Evolutionary conservation across 2,888 invertebrate species (phyloP), one percentile per base, ranked within the genome.

Genomic region (Diarsia brunnea): DNA sequence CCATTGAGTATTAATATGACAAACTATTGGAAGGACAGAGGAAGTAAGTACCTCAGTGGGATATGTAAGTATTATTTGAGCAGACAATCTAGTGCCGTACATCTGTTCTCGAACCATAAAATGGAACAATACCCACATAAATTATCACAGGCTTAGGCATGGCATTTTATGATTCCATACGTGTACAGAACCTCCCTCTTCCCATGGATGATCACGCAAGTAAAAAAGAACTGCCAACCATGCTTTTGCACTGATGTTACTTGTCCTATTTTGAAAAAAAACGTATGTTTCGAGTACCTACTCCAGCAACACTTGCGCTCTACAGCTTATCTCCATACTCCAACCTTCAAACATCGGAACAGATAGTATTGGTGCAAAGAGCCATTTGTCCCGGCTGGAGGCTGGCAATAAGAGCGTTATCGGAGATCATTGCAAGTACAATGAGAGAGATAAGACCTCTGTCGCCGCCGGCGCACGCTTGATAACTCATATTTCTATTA

Each of bases 401-500:
- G 92, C 91, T 86, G 85, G 88, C 91, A 92, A 92, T 94, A 92
- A 93, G 92, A 92, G 89, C 91, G 92, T 91, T 92, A 93, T 92
- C 92, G 86, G 86, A 90, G 90, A 93, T 93, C 90, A 92, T 90
- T 90, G 92, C 90, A 89, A 90, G 91, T 89, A 91, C 91, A 91
- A 90, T 91, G 90, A 89, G 89, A 88, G 88, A 93, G 94, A 93
- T 92, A 92, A 81, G 73, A 88, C 90, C 58, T 81, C 84, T 24
- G 80, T 83, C 82, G 85, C 91, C 91, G 87, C 86, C 79, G 89
- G 91, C 89, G 85, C 82, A 87, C 88, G 88, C 87, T 91, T 91
- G 91, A 91, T 94, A 93, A 94, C 92, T 94, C 93, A 92, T 90
- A 92, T 94, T 93, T 94, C 93, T 93, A 93, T 94, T 92, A 93